Evolutionary conservation across 1,140 invertebrate species (phyloP).

Genomic region (Stegodyphus dumicola): DNA sequence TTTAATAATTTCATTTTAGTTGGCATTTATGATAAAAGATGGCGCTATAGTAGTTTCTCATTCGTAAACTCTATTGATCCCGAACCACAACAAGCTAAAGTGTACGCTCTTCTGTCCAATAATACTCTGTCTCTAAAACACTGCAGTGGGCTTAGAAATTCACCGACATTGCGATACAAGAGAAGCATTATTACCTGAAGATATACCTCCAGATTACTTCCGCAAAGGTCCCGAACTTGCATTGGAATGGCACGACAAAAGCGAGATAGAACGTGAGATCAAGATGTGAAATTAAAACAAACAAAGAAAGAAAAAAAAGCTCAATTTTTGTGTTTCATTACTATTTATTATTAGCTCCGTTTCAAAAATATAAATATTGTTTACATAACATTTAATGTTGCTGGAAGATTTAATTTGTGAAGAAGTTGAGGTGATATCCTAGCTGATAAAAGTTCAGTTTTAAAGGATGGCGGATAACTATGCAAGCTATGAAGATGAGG

Average conservation of each 20-base stretch:
- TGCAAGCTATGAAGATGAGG: constrained; percentile 52
- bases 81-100: constrained; percentile 20
- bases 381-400: constrained; percentile 30
- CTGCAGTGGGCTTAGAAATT: constrained; percentile 42
- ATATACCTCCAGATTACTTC: no score
- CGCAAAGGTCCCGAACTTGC: no score
- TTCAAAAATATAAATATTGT: neutral
- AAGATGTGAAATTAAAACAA: neutral
- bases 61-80: constrained; percentile 39
- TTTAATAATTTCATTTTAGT: no score
- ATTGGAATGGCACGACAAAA: no score
- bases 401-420: neutral
- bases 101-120: constrained; percentile 30
- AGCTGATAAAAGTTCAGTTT: neutral
- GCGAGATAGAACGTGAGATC: neutral
- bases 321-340: no score
- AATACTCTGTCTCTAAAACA: constrained; percentile 41
- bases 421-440: neutral
- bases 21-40: constrained; percentile 1
- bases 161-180: constrained; percentile 22
- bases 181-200: neutral
- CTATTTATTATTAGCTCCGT: no score
- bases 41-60: constrained; percentile 8
- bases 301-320: neutral
- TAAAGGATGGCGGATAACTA: constrained; percentile 47